These are phyloP conservation scores for Avahi laniger DNA, from an alignment of 2,797 vertebrate species.

Conservation along the genomic window DNA sequence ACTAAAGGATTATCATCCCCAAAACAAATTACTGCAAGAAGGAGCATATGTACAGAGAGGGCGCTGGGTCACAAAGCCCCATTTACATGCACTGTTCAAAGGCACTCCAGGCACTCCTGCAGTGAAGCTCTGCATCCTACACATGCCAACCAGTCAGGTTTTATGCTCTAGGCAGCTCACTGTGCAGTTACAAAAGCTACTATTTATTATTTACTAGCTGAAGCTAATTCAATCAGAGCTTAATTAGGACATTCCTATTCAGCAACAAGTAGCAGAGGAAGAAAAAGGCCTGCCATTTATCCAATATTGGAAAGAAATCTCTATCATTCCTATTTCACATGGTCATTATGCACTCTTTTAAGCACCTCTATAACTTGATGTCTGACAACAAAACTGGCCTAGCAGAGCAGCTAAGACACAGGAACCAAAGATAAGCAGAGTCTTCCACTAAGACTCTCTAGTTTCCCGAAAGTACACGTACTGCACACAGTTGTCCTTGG, in stretches of 20 bases:
- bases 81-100: not conserved
- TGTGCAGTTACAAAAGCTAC: not conserved
- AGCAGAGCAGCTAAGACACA: not conserved
- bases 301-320: not conserved
- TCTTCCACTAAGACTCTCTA: not conserved
- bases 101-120: not conserved
- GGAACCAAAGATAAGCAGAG: not conserved
- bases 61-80: not conserved
- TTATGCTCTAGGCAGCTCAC: not conserved
- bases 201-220: slow-evolving; percentile 42
- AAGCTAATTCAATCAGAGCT: slow-evolving; percentile 21
- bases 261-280: not conserved
- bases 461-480: not conserved
- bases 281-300: not conserved
- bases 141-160: not conserved
- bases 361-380: not conserved
- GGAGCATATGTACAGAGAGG: not conserved
- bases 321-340: not conserved
- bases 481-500: not conserved
- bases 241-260: not conserved
- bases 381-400: not conserved
- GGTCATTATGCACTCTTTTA: not conserved
- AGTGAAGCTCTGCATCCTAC: not conserved
- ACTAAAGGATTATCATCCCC: not conserved
- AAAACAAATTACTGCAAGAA: not conserved